phyloP scores from a whole-genome alignment of 92 coral and sea anemone species.

The Desmophyllum pertusum region DNA sequence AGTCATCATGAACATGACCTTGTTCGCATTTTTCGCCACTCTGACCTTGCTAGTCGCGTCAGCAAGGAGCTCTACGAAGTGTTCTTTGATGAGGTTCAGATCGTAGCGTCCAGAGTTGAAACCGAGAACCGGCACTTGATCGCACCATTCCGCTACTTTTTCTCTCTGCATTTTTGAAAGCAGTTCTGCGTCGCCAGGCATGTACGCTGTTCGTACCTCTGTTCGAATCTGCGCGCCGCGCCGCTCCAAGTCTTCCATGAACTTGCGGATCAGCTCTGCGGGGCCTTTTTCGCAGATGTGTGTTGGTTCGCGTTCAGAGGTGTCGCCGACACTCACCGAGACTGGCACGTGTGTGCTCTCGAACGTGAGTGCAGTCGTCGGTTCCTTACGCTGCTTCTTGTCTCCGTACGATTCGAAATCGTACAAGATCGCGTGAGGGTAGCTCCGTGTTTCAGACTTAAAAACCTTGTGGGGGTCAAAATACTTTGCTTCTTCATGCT shows the following conservation, averaged over 20 bases:
- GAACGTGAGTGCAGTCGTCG: background rate
- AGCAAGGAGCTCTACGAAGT: background rate
- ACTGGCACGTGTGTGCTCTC: background rate
- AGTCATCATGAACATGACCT: background rate
- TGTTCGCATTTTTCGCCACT: constrained; percentile 14
- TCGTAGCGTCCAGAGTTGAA: constrained; percentile 43
- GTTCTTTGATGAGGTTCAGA: constrained; percentile 24
- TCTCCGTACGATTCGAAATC: background rate
- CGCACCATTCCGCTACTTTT: background rate
- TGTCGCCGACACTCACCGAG: background rate
- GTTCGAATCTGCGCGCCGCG: background rate
- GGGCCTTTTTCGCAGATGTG: background rate
- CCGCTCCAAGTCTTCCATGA: background rate
- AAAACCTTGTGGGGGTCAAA: no score
- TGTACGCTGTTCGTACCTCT: background rate
- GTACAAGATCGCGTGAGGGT: background rate
- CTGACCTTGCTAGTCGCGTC: background rate
- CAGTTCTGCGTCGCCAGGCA: background rate
- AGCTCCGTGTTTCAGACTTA: background rate
- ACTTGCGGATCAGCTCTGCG: background rate
- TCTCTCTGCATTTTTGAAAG: background rate
- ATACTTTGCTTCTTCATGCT: background rate
- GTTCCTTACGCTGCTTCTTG: background rate
- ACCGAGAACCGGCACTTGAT: constrained; percentile 37
- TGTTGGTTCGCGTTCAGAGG: no score